Evolutionary conservation across 2,113 vertebrate species (phyloP), one percentile per base, ranked within the genome.

Genomic region (Pseudolaguvia tuberculata): DNA sequence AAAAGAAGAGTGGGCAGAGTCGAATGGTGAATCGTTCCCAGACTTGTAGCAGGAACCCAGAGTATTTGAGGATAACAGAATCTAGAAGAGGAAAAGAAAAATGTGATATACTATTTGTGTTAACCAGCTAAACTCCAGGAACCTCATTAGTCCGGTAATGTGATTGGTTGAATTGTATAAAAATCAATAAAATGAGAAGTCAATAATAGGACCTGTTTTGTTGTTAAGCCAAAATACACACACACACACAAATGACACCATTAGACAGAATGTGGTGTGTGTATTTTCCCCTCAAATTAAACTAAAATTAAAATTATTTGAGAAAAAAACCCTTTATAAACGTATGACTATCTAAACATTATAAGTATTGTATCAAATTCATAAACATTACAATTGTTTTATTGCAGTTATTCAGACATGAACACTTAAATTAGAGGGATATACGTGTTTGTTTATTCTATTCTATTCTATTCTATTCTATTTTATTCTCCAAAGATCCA

Each of bases 31-130:
- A 73, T 91, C 90, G 72, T 91, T 90, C 15, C 89, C 87, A 1
- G 94, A 88, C 78, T 97, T 95, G 83, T 94, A 92, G 89, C 94
- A 96, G 67, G 93, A 87, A 69, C 92, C 88, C 87, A 98, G 82
- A 63, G 94, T 90, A 81, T 93, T 91, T 81, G 94, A 90, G 78
- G 91, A 88, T 94, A 96, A 94, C 87, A 97, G 89, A 84, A 98
- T 94, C 96, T 98, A 71, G 21, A 35, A 65, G 17, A n/a, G 42
- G 20, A 75, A 55, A 56, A 12, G 6, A 57, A 5, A 7, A 71
- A 35, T 35, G 31, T 35, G 3, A 35, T 35, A 35, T n/a, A n/a
- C n/a, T n/a, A 62, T n/a, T 47, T 9, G 21, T 13, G 45, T 47
- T 21, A 63, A 45, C 5, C 5, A 23, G 61, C 2, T 45, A 15